Evolutionary conservation across 2,888 invertebrate genomes (phyloP).

Genomic region (Muscina levida): DNA sequence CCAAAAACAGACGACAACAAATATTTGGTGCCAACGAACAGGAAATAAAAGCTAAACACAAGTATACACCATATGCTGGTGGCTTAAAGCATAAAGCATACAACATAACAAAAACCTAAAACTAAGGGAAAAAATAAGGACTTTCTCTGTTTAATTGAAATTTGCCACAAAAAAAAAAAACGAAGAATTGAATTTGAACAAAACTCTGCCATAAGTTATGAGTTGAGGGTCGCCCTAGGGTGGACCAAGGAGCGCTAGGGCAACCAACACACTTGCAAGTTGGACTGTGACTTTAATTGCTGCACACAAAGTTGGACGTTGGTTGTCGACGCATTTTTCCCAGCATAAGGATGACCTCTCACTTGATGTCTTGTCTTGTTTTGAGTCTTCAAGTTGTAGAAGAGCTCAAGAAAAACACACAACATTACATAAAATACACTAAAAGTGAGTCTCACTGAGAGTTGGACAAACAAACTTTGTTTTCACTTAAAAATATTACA

Average conservation of each 20-base stretch:
- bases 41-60: not conserved
- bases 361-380: too few species aligned
- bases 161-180: slow-evolving; percentile 7
- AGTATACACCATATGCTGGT: slow-evolving; percentile 23
- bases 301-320: not conserved
- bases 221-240: too few species aligned
- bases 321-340: too few species aligned
- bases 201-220: not conserved
- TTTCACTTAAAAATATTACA: not conserved
- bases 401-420: too few species aligned
- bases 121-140: not conserved
- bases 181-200: slow-evolving; percentile 14
- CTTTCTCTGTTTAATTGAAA: slow-evolving; percentile 19
- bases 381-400: too few species aligned
- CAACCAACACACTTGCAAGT: not conserved
- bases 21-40: not conserved
- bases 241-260: not conserved
- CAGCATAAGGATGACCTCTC: too few species aligned
- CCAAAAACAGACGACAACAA: slow-evolving; percentile 14
- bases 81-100: not conserved
- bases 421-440: not conserved
- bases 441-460: slow-evolving; percentile 8
- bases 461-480: slow-evolving; percentile 6
- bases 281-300: not conserved
- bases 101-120: not conserved